Evolutionary conservation across 1,140 invertebrate genomes (phyloP).

Genomic region (Hesperophylax magnus): DNA sequence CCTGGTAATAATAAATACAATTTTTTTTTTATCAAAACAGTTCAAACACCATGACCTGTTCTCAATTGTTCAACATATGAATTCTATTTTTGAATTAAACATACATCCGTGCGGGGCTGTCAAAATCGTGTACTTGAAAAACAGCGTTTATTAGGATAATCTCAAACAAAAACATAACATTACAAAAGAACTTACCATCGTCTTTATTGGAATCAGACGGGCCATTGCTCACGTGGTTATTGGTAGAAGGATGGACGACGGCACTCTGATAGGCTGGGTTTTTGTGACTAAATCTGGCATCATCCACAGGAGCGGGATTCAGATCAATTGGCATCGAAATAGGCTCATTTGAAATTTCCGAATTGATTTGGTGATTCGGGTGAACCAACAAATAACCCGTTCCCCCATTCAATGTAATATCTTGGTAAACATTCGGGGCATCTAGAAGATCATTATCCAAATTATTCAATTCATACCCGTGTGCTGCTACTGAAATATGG

Average conservation of each 20-base stretch:
- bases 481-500: constrained; percentile 70
- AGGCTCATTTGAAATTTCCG: constrained; percentile 65
- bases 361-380: constrained; percentile 43
- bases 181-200: constrained; percentile 61
- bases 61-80: too few relatives aligned
- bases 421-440: constrained; percentile 72
- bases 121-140: background rate
- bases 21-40: background rate
- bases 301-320: constrained; percentile 62
- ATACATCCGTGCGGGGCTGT: background rate
- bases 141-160: background rate
- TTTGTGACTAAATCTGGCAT: constrained; percentile 76
- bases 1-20: constrained; percentile 27
- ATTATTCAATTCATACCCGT: constrained; percentile 75
- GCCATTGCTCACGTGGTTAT: constrained; percentile 55
- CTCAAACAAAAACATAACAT: background rate
- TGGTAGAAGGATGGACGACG: constrained; percentile 71
- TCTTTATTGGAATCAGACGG: constrained; percentile 63
- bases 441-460: constrained; percentile 74
- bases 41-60: background rate
- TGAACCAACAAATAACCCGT: constrained; percentile 56
- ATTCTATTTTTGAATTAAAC: too few relatives aligned
- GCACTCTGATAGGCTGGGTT: constrained; percentile 83
- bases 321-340: constrained; percentile 69
- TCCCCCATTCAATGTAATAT: constrained; percentile 57